Conservation (phyloP, 2,113 vertebrate genomes). For the Leucoraja erinaceus region DNA sequence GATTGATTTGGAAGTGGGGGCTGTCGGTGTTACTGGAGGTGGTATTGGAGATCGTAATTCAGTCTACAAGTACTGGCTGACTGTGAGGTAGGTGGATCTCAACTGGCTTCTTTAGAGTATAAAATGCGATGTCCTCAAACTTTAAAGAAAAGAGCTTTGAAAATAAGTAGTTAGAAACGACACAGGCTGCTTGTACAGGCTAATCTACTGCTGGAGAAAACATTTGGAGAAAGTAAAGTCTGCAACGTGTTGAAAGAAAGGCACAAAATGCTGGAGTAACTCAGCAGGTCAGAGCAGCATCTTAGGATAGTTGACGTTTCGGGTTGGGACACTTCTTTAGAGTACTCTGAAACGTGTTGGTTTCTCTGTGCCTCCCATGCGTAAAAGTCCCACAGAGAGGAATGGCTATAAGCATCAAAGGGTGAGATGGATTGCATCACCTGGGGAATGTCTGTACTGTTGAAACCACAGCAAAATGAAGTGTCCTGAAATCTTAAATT, state of each 20-base stretch:
- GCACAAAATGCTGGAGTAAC: no score
- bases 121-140: background rate
- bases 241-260: no score
- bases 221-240: background rate
- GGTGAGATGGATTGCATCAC: background rate
- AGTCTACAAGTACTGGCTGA: background rate
- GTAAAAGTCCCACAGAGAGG: background rate
- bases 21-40: background rate
- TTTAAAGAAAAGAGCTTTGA: background rate
- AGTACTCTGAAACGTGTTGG: background rate
- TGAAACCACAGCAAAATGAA: background rate
- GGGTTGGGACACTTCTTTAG: no score
- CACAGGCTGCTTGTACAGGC: background rate
- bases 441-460: background rate
- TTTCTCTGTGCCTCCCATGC: background rate
- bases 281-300: no score
- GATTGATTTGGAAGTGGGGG: background rate
- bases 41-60: background rate
- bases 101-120: background rate
- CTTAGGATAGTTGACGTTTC: no score
- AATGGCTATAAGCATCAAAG: background rate
- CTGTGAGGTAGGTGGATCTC: background rate
- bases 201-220: background rate
- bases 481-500: constrained; percentile 22
- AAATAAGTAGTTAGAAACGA: background rate